These are phyloP conservation scores for Drosophila elegans DNA, from an alignment of 1,140 invertebrate species.

Conservation along the genomic window DNA sequence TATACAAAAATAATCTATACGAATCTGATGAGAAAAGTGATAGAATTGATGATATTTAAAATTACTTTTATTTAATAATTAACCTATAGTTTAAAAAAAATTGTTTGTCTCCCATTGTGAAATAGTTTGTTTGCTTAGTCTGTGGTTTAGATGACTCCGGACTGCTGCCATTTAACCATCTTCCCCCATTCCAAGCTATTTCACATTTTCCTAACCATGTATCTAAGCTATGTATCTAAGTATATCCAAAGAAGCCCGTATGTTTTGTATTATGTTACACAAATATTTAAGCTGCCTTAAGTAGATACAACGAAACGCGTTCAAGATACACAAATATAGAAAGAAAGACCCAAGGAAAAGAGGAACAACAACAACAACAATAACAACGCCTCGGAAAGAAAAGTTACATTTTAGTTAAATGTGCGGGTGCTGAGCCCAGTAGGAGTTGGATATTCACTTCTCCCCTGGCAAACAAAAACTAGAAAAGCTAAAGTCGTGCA, in stretches of 20 bases:
- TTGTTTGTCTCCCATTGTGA: conserved; percentile 15
- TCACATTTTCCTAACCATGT: conserved; percentile 13
- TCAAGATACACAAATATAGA: conserved; percentile 78
- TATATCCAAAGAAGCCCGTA: conserved; percentile 81
- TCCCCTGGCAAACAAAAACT: background rate
- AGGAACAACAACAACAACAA: conserved; percentile 33
- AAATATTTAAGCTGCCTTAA: conserved; percentile 82
- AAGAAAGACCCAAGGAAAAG: conserved; percentile 50
- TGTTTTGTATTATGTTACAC: conserved; percentile 83
- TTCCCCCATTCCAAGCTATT: background rate
- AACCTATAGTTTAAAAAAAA: too few species aligned
- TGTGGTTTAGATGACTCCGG: conserved; percentile 25
- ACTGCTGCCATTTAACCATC: conserved; percentile 5
- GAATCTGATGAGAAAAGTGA: background rate
- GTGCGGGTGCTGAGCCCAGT: conserved; percentile 52
- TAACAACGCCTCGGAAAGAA: conserved; percentile 34
- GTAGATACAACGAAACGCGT: conserved; percentile 82
- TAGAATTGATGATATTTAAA: background rate
- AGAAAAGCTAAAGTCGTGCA: conserved; percentile 68
- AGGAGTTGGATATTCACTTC: conserved; percentile 26
- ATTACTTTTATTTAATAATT: background rate
- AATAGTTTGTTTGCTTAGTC: background rate
- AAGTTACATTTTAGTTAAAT: conserved; percentile 73
- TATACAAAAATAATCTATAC: background rate
- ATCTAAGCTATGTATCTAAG: conserved; percentile 78